Conservation (phyloP, 2,888 invertebrate genomes). For the Caenorhabditis doughertyi region DNA sequence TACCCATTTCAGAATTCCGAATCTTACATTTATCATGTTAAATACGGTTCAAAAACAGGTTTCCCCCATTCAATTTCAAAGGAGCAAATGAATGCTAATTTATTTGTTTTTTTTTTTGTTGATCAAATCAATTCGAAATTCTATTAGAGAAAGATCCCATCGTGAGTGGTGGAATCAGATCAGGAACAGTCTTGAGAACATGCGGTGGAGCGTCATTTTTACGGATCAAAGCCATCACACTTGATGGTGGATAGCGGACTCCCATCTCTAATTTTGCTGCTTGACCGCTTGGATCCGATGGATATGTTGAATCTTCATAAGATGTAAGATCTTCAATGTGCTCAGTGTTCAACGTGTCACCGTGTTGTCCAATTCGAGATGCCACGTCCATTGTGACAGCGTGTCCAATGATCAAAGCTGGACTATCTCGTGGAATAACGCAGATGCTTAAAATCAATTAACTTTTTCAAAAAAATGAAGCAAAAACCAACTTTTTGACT, state of each 20-base stretch:
- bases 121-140: conserved; percentile 16
- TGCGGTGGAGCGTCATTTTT: conserved; percentile 57
- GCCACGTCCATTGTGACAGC: conserved; percentile 63
- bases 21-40: conserved; percentile 23
- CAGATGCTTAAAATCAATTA: conserved; percentile 52
- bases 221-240: conserved; percentile 56
- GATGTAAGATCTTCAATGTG: conserved; percentile 54
- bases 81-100: conserved; percentile 7
- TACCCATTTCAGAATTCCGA: background rate
- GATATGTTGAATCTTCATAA: conserved; percentile 49
- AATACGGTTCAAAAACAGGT: conserved; percentile 52
- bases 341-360: conserved; percentile 29
- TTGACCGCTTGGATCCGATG: conserved; percentile 38
- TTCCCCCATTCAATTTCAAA: background rate
- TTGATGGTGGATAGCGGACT: conserved; percentile 60
- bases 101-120: background rate
- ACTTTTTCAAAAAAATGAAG: background rate
- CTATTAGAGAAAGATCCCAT: conserved; percentile 44
- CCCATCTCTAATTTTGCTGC: conserved; percentile 56
- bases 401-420: conserved; percentile 56
- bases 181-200: conserved; percentile 44
- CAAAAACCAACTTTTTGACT: conserved; percentile 43
- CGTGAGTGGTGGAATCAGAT: conserved; percentile 57
- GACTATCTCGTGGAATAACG: conserved; percentile 25
- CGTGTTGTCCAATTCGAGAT: conserved; percentile 43